These are phyloP conservation scores for Neomorphus geoffroyi DNA, from an alignment of 2,797 vertebrate genomes.

Conservation along the genomic window DNA sequence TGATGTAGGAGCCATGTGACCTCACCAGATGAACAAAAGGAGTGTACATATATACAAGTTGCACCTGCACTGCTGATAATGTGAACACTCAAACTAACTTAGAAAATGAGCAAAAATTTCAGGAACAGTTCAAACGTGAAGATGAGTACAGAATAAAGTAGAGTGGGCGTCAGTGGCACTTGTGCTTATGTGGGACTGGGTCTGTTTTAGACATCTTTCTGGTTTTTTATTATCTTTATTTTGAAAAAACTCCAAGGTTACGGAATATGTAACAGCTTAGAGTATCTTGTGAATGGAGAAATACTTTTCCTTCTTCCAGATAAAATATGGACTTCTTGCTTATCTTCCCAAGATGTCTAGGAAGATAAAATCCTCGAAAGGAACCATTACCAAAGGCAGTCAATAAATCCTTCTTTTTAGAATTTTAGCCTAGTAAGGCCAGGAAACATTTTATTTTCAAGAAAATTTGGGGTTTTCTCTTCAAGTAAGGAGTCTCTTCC, in stretches of 20 bases:
- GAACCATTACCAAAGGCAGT: neutral
- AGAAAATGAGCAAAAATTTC: neutral
- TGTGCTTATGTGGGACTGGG: neutral
- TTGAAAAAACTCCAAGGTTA: neutral
- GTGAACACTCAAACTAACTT: neutral
- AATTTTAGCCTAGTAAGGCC: neutral
- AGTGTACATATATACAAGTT: accelerated
- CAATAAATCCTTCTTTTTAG: neutral
- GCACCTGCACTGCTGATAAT: neutral
- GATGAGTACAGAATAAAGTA: neutral
- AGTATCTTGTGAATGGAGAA: neutral
- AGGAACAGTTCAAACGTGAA: neutral
- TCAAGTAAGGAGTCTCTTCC: neutral
- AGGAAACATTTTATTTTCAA: neutral
- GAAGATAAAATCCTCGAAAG: neutral
- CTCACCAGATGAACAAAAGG: neutral
- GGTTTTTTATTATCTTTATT: neutral
- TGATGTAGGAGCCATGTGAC: neutral
- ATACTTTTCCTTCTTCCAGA: neutral
- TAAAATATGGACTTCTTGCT: neutral
- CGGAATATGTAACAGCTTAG: neutral
- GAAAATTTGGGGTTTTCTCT: neutral
- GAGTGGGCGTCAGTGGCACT: accelerated
- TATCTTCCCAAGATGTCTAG: neutral
- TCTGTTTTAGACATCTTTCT: neutral